Evolutionary conservation across 1,140 invertebrate species (phyloP).

Genomic region (Lepidotrigona ventralis): DNA sequence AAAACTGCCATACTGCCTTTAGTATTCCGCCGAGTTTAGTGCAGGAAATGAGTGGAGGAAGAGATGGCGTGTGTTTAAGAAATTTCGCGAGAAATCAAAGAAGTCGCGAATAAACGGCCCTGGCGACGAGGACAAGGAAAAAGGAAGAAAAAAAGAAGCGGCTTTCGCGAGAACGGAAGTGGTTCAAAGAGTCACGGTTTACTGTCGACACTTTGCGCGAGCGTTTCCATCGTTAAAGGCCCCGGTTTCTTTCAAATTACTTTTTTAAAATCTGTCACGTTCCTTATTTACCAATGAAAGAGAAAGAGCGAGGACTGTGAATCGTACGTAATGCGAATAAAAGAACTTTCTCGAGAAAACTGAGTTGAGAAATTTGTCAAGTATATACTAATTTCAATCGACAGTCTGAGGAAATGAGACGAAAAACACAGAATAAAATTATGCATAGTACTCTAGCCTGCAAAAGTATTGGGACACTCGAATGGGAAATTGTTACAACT

Average conservation of each 20-base stretch:
- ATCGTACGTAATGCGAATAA: background rate
- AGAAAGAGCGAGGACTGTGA: background rate
- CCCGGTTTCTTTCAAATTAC: slow-evolving; percentile 1
- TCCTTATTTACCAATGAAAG: background rate
- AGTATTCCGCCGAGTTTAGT: background rate
- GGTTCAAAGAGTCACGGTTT: slow-evolving; percentile 16
- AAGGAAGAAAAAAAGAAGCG: background rate
- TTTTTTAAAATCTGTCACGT: background rate
- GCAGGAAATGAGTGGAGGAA: background rate
- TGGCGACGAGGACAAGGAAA: background rate
- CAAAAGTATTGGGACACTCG: no score
- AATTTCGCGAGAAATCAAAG: slow-evolving; percentile 36
- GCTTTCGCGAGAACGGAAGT: background rate
- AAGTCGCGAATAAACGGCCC: background rate
- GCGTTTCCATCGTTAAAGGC: background rate
- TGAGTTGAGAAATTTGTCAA: no score
- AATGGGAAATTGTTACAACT: no score
- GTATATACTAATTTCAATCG: no score
- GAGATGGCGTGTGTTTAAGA: background rate
- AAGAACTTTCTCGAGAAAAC: background rate
- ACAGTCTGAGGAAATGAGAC: no score
- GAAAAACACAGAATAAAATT: no score
- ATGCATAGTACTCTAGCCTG: no score
- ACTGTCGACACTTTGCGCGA: background rate
- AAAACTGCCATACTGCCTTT: background rate